A percentile compares a stretch with the other conserved stretches of the same genome.
These are phyloP conservation scores for Euzetes globulus DNA, from an alignment of 2,888 invertebrate genomes.

Conservation along the genomic window DNA sequence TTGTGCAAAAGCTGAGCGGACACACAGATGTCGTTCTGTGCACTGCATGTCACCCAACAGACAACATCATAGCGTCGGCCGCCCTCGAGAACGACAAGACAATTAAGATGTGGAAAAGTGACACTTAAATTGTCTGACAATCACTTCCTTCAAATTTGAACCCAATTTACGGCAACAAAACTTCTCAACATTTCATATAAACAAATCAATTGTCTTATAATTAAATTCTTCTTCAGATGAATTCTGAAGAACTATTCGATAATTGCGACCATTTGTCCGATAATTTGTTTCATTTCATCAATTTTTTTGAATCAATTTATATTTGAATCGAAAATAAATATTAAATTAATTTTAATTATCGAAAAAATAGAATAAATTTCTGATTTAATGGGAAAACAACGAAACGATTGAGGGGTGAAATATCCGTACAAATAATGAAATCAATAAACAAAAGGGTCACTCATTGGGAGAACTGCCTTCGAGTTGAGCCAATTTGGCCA, in stretches of 20 bases:
- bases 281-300: no score
- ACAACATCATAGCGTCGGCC: conserved; percentile 98
- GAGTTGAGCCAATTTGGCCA: neutral
- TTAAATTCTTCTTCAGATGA: no score
- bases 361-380: no score
- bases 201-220: no score
- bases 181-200: no score
- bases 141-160: neutral
- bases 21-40: conserved; percentile 92
- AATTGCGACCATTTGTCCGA: no score
- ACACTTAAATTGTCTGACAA: conserved; percentile 42
- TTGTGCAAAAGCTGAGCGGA: conserved; percentile 93
- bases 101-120: conserved; percentile 98
- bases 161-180: neutral
- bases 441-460: neutral
- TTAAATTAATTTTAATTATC: no score
- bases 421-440: neutral
- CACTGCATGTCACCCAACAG: conserved; percentile 97
- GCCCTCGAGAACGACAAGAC: conserved; percentile 98
- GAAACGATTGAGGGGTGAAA: no score
- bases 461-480: neutral
- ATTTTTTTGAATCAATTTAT: no score
- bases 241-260: no score
- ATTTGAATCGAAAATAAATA: no score
- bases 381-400: no score